Base-by-base conservation (phyloP, 2,888 invertebrate species). In the Drosophila anomalata region DNA sequence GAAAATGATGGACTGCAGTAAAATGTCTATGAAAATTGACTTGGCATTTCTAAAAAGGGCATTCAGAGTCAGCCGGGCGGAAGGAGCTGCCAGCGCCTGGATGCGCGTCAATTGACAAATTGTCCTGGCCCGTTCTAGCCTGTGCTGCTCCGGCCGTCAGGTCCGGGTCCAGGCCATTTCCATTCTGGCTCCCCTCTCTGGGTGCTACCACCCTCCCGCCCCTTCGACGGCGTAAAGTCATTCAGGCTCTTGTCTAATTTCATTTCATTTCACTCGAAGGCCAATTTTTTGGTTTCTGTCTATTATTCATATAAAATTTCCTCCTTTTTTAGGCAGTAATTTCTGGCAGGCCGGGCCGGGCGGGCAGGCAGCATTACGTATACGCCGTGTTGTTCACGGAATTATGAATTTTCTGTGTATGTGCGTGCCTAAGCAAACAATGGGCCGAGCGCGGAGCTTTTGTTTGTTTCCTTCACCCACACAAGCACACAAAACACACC, bases 71-170 rank as follows among this genome's bases (percentile, higher is more conserved):
- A 83, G 56, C 78, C 68, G 87, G 76, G 71, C 78, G 82, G 81
- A 82, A 82, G 84, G 68, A 83, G 76, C 78, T 74, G 70, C 61
- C 86, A 73, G 74, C 71, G 81, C 77, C 79, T 85, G 73, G 83
- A 73, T 86, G 80, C 72, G 74, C 76, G 78, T 80, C 87, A 83
- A 80, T 86, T 82, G 82, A 86, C 87, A 86, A 82, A 86, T 82
- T 86, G 84, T 74, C 70, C 61, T 56, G 47, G 42, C 51, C 33
- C 9, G 29, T 11, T 14, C 29, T 4, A 8, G 41, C 36, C 36
- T 36, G 36, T 36, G n/a, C 12, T 36, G 9, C 11, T 9, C 17
- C 17, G 14, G 9, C 9, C 20, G 29, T 8, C 29, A 29, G 29
- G 29, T 29, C 54, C 17, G 26, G 20, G 11, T 8, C 12, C 12